These are phyloP conservation scores for Edolisoma coerulescens DNA, from an alignment of 2,113 vertebrate genomes.

Conservation along the genomic window DNA sequence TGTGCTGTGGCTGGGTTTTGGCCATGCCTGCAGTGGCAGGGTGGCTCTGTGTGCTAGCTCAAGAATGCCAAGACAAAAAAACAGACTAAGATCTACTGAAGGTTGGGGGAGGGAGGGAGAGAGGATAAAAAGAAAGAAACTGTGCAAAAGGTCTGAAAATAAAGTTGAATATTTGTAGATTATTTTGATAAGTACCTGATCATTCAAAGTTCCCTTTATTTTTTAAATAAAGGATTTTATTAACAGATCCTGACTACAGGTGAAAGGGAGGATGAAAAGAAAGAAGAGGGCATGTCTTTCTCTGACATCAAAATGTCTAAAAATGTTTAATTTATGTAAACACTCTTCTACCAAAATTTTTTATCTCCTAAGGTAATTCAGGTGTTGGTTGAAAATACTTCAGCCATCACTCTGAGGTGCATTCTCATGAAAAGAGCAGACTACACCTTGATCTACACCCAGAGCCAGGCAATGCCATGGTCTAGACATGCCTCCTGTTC, in stretches of 20 bases:
- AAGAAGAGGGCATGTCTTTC: not conserved
- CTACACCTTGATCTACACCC: rapidly evolving
- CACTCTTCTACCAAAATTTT: not conserved
- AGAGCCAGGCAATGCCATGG: rapidly evolving
- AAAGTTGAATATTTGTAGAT: not conserved
- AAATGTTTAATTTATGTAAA: not conserved
- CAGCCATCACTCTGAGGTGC: not conserved
- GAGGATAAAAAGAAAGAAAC: not conserved
- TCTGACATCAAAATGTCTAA: not conserved
- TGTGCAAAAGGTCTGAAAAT: not conserved
- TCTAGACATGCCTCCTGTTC: not conserved
- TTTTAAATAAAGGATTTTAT: not conserved
- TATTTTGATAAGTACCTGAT: not conserved
- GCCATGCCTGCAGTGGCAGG: not conserved
- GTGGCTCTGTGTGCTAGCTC: not conserved
- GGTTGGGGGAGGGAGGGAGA: not conserved
- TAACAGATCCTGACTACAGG: not conserved
- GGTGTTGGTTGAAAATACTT: not conserved
- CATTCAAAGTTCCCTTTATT: not conserved
- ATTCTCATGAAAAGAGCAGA: not conserved
- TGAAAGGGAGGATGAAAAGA: not conserved
- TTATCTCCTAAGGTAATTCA: not conserved
- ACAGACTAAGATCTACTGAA: not conserved
- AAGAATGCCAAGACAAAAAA: not conserved
- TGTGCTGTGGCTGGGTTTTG: not conserved